phyloP scores from a whole-genome alignment of 2,113 vertebrate species.

The Strix uralensis region DNA sequence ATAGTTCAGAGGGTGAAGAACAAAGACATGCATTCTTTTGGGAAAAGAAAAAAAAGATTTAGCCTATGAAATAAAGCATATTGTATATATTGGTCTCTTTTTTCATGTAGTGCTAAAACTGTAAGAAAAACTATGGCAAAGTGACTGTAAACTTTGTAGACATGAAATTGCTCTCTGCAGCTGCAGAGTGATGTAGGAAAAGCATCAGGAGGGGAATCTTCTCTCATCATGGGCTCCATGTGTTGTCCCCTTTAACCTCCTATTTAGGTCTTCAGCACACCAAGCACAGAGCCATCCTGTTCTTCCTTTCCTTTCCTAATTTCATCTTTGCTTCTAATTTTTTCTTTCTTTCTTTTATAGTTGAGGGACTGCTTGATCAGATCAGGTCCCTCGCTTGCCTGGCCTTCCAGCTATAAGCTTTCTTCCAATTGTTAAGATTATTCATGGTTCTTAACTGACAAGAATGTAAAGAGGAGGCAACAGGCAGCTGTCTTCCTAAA shows the following conservation, averaged over 20 bases:
- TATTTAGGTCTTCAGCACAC: not conserved
- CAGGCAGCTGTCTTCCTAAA: not conserved
- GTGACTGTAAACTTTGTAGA: not conserved
- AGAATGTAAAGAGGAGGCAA: slow-evolving; percentile 9
- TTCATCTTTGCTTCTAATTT: not conserved
- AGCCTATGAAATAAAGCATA: not conserved
- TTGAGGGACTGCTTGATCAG: not conserved
- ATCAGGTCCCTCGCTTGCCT: not conserved
- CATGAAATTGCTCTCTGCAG: not conserved
- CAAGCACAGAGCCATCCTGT: not conserved
- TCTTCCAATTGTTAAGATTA: slow-evolving; percentile 15
- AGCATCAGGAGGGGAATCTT: not conserved
- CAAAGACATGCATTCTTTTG: not conserved
- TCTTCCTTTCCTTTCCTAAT: not conserved
- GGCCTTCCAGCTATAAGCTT: not conserved
- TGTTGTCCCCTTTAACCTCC: not conserved
- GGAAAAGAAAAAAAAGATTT: not conserved
- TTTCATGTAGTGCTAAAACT: not conserved
- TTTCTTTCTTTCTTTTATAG: not conserved
- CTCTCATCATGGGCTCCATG: accelerated
- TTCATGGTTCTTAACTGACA: not conserved
- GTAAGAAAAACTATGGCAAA: not conserved
- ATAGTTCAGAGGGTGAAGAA: not conserved
- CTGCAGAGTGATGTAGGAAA: not conserved
- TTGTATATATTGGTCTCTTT: not conserved